Conservation (phyloP, 1,140 invertebrate species). For the Penaeus japonicus region DNA sequence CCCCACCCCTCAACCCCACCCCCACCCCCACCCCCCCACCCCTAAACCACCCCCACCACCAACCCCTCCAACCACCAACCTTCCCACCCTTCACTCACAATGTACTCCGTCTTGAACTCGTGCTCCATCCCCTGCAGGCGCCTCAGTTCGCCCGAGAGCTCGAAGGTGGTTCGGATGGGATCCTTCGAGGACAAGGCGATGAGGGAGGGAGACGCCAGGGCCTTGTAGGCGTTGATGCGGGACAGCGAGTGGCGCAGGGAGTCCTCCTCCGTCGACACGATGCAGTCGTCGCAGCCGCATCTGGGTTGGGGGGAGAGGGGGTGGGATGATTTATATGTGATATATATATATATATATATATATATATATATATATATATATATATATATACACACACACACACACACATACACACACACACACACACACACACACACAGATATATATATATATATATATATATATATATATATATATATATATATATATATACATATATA, state of each 20-base stretch:
- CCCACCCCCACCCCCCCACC: no score
- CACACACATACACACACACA: no score
- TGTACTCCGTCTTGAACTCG: slow-evolving; percentile 90
- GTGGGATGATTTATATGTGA: no score
- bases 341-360: no score
- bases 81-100: slow-evolving; percentile 16
- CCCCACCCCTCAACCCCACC: no score
- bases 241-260: slow-evolving; percentile 86
- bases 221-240: slow-evolving; percentile 92
- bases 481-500: no score
- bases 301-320: slow-evolving; percentile 63
- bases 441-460: no score
- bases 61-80: not conserved
- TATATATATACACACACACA: no score
- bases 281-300: slow-evolving; percentile 85
- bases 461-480: no score
- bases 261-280: slow-evolving; percentile 77
- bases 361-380: no score
- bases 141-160: slow-evolving; percentile 88
- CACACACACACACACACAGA: no score
- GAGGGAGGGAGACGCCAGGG: slow-evolving; percentile 85
- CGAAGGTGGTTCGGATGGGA: slow-evolving; percentile 91
- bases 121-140: slow-evolving; percentile 88
- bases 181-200: slow-evolving; percentile 91
- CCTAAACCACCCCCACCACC: no score